Evolutionary conservation across 2,888 invertebrate genomes (phyloP).

Genomic region (Podotricha telesiphe): DNA sequence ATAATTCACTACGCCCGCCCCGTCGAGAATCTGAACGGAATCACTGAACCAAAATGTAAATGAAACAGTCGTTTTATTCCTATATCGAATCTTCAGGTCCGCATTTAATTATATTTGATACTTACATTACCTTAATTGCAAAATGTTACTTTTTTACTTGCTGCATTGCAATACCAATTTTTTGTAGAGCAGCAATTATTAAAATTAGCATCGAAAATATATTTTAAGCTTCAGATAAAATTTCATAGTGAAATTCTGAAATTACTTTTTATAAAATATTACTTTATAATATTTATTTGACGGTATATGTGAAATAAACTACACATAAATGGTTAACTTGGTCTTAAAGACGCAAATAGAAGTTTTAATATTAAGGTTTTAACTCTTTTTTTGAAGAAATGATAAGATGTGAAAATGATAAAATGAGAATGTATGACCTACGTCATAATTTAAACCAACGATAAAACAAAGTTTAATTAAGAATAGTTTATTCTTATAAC

Average conservation of each 20-base stretch:
- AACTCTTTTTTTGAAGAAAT: too few relatives aligned
- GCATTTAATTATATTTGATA: conserved; percentile 35
- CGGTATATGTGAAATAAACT: too few relatives aligned
- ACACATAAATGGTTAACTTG: too few relatives aligned
- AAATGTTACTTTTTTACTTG: not conserved
- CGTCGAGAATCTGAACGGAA: conserved; percentile 64
- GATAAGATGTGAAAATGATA: too few relatives aligned
- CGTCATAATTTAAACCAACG: too few relatives aligned
- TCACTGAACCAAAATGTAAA: conserved; percentile 75
- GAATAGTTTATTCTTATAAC: not conserved
- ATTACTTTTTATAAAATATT: too few relatives aligned
- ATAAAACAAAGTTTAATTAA: not conserved
- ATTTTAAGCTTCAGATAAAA: not conserved
- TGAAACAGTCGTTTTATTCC: conserved; percentile 52
- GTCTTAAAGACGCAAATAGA: too few relatives aligned
- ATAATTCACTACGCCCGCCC: conserved; percentile 63
- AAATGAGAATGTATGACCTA: too few relatives aligned
- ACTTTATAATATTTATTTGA: too few relatives aligned
- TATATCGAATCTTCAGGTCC: conserved; percentile 41
- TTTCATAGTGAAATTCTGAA: not conserved
- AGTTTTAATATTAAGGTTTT: too few relatives aligned
- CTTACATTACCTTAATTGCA: conserved; percentile 25
- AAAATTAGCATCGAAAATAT: conserved; percentile 7
- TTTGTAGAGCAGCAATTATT: not conserved
- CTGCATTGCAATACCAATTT: not conserved